Evolutionary conservation across 2,113 vertebrate species (phyloP).

Genomic region (Tretioscincus oriximinensis): DNA sequence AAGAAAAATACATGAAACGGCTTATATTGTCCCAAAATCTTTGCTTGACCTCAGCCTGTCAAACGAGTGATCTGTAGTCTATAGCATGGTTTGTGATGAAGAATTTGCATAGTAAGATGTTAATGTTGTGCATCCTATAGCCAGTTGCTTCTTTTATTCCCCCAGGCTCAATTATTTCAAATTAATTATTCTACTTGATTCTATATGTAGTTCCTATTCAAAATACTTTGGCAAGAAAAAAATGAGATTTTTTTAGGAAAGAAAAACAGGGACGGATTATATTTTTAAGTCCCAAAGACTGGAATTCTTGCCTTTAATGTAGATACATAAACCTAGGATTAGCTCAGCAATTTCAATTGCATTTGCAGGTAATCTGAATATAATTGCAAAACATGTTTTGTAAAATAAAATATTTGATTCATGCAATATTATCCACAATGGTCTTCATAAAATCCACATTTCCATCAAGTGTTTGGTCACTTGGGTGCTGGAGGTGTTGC

Average conservation of each 20-base stretch:
- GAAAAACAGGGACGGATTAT: background rate
- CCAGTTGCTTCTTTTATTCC: slow-evolving; percentile 39
- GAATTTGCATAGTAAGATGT: slow-evolving; percentile 38
- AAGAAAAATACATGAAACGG: slow-evolving; percentile 30
- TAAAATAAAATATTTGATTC: background rate
- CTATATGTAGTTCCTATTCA: slow-evolving; percentile 25
- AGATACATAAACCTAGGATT: background rate
- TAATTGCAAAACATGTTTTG: background rate
- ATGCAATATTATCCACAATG: background rate
- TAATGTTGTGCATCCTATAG: slow-evolving; percentile 12
- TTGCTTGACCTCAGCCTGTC: slow-evolving; percentile 44
- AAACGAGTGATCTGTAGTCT: slow-evolving; percentile 35
- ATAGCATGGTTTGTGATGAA: slow-evolving; percentile 31
- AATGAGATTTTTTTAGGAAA: background rate
- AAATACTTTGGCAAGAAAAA: slow-evolving; percentile 35
- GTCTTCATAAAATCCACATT: background rate
- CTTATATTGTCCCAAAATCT: slow-evolving; percentile 36
- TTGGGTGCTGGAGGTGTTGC: no score
- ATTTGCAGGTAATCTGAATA: background rate
- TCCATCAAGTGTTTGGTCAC: background rate
- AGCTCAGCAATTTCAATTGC: background rate
- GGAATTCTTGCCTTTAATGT: background rate
- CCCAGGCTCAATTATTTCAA: slow-evolving; percentile 46
- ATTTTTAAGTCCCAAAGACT: background rate
- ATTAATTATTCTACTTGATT: slow-evolving; percentile 30